Conservation (phyloP, 2,797 vertebrate species). For the Streptopelia turtur region DNA sequence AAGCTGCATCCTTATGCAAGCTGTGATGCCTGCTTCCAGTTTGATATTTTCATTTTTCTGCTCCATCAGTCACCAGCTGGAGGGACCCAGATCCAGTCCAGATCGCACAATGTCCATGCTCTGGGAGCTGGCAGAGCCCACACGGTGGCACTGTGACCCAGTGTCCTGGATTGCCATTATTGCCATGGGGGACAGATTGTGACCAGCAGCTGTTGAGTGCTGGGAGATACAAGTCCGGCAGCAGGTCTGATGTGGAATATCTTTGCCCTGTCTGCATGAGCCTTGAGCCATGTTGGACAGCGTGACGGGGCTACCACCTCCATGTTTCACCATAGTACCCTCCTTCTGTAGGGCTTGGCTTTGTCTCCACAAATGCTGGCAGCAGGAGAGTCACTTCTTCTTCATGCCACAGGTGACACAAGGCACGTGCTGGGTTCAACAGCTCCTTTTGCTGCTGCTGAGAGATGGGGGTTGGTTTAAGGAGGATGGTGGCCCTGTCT, state of each 20-base stretch:
- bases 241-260: not conserved
- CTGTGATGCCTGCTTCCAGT: not conserved
- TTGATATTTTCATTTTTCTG: not conserved
- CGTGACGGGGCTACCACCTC: fast-evolving
- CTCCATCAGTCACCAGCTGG: not conserved
- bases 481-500: not conserved
- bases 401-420: not conserved
- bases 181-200: not conserved
- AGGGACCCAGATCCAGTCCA: not conserved
- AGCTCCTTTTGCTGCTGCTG: not conserved
- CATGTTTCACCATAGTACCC: fast-evolving
- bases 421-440: not conserved
- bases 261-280: not conserved
- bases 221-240: not conserved
- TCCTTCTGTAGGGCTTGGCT: not conserved
- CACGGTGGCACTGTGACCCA: slow-evolving; percentile 54
- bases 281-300: not conserved
- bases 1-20: fast-evolving
- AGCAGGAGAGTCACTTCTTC: not conserved
- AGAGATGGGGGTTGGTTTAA: not conserved
- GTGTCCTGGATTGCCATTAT: not conserved
- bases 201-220: not conserved
- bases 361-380: not conserved
- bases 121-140: slow-evolving; percentile 28
- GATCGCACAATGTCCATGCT: not conserved